Evolutionary conservation across 2,888 invertebrate species (phyloP).

Genomic region (Magallana nippona): DNA sequence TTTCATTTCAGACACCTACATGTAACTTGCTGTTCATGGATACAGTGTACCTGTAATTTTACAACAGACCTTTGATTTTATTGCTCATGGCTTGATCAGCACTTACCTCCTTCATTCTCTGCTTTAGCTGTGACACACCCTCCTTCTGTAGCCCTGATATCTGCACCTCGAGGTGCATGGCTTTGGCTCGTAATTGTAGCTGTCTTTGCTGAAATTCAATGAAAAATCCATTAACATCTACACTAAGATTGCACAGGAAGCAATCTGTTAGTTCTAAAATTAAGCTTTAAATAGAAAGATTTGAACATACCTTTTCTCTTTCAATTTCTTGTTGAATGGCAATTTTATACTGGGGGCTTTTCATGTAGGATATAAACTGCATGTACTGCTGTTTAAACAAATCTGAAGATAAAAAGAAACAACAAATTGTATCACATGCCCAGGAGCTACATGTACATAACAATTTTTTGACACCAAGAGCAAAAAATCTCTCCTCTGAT

Average conservation of each 20-base stretch:
- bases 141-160: slow-evolving; percentile 94
- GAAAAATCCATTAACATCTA: not conserved
- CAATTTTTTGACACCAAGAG: too few relatives aligned
- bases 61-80: too few relatives aligned
- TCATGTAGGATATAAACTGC: slow-evolving; percentile 91
- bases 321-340: slow-evolving; percentile 89
- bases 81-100: not conserved
- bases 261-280: too few relatives aligned
- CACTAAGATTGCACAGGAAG: not conserved
- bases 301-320: slow-evolving; percentile 85
- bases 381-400: slow-evolving; percentile 92
- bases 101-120: slow-evolving; percentile 89
- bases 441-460: too few relatives aligned
- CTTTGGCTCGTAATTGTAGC: slow-evolving; percentile 89
- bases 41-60: too few relatives aligned
- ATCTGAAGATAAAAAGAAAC: slow-evolving; percentile 81
- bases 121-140: slow-evolving; percentile 92
- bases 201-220: slow-evolving; percentile 85
- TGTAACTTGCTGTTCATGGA: too few relatives aligned
- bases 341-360: slow-evolving; percentile 87
- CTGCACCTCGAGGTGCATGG: slow-evolving; percentile 95
- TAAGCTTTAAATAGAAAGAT: not conserved
- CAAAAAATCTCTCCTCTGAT: too few relatives aligned
- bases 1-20: too few relatives aligned
- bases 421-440: not conserved